Conservation (phyloP, 1,140 invertebrate species). For the Brachionus paranguensis region DNA sequence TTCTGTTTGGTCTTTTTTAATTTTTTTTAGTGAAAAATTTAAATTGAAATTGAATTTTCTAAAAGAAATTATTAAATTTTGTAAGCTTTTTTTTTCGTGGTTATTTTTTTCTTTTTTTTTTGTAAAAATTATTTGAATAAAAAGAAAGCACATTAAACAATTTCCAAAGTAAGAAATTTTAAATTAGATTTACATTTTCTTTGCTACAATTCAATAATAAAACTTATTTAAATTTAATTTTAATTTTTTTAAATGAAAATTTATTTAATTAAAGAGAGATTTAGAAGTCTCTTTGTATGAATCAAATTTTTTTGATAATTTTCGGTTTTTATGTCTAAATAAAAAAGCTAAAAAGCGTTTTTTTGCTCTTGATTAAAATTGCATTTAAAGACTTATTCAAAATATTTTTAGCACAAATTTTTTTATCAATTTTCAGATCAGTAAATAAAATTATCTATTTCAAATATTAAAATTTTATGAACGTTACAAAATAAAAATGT, state of each 20-base stretch:
- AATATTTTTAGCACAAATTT: too few relatives aligned
- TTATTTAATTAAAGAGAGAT: background rate
- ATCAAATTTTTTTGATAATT: background rate
- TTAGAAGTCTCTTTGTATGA: background rate
- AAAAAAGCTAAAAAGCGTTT: too few relatives aligned
- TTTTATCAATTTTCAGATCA: background rate
- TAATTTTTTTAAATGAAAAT: background rate
- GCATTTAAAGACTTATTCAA: too few relatives aligned
- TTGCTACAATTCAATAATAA: background rate
- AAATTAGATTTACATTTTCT: background rate
- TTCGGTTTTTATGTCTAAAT: too few relatives aligned
- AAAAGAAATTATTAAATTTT: constrained; percentile 2
- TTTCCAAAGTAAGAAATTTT: background rate
- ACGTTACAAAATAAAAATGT: background rate
- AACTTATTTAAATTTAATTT: background rate
- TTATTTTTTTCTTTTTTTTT: background rate
- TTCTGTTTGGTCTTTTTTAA: background rate
- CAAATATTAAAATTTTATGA: too few relatives aligned
- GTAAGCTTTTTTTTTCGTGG: background rate
- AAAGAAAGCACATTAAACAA: background rate
- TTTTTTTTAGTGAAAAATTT: background rate
- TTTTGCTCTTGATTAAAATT: too few relatives aligned
- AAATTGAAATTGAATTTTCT: background rate
- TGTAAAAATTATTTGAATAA: background rate
- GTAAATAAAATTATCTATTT: too few relatives aligned